Evolutionary conservation across 2,797 vertebrate genomes (phyloP).

Genomic region (Rhyacichthys aspro): DNA sequence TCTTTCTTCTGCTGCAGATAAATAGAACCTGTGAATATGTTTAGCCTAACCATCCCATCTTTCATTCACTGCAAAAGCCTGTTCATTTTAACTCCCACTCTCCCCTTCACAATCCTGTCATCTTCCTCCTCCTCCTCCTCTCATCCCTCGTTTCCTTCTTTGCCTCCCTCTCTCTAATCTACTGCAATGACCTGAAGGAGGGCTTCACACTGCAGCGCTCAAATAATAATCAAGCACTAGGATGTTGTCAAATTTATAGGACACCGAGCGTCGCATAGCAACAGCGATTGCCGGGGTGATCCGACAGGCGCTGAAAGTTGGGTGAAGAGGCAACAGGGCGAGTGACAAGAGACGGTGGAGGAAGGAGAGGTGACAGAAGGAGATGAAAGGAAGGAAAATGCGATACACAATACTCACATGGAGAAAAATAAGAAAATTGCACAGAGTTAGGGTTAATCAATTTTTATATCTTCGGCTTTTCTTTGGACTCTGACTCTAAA

Average conservation of each 20-base stretch:
- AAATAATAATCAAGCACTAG: slow-evolving; percentile 82
- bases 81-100: slow-evolving; percentile 40
- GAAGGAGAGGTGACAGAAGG: slow-evolving; percentile 51
- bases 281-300: slow-evolving; percentile 79
- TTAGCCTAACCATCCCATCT: slow-evolving; percentile 38
- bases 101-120: slow-evolving; percentile 33
- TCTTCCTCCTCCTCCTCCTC: slow-evolving; percentile 38
- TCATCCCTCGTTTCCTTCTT: slow-evolving; percentile 49
- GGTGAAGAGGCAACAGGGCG: slow-evolving; percentile 53
- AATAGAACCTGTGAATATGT: slow-evolving; percentile 36
- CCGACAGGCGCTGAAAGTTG: slow-evolving; percentile 68
- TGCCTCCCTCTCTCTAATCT: slow-evolving; percentile 65
- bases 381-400: slow-evolving; percentile 39
- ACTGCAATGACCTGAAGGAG: slow-evolving; percentile 76
- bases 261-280: slow-evolving; percentile 80
- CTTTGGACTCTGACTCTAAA: too few species aligned
- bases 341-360: slow-evolving; percentile 62
- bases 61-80: slow-evolving; percentile 48
- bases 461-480: not conserved
- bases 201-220: slow-evolving; percentile 72
- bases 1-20: slow-evolving; percentile 16
- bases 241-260: slow-evolving; percentile 84
- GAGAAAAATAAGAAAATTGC: slow-evolving; percentile 43
- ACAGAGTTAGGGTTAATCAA: slow-evolving; percentile 28
- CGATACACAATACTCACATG: too few species aligned